phyloP scores from a whole-genome alignment of 1,140 invertebrate species.

The Brachionus calyciflorus region DNA sequence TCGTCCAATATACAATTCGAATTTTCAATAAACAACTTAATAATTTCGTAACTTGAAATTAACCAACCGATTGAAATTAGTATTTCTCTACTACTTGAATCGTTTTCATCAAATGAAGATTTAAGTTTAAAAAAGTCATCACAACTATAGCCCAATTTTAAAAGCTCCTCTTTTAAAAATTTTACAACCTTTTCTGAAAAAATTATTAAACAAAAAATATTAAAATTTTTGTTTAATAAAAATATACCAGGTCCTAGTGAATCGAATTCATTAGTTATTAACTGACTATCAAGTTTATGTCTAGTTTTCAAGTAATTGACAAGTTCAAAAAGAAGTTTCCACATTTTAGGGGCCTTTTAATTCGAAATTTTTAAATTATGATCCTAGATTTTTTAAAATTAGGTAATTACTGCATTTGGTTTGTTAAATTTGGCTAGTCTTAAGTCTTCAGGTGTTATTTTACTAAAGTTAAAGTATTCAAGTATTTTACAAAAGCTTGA shows the following conservation, averaged over 20 bases:
- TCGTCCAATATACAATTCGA: not conserved
- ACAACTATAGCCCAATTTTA: constrained; percentile 24
- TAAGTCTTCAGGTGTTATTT: constrained; percentile 23
- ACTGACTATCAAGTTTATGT: not conserved
- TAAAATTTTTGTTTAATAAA: not conserved
- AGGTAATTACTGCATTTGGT: not conserved
- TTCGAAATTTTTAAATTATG: not conserved
- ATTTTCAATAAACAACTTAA: constrained; percentile 16
- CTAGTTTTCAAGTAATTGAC: not conserved
- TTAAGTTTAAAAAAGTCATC: not conserved
- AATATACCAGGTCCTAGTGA: not conserved
- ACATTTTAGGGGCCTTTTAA: not conserved
- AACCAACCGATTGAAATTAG: constrained; percentile 14
- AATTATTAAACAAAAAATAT: not conserved
- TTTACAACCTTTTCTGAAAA: not conserved
- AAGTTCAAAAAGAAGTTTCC: constrained; percentile 24
- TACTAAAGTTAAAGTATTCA: not conserved
- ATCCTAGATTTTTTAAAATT: not conserved
- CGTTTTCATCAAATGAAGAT: not conserved
- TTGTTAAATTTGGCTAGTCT: constrained; percentile 36
- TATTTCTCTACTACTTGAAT: not conserved
- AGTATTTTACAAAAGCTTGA: constrained; percentile 34
- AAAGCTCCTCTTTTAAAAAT: constrained; percentile 21
- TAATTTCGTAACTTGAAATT: constrained; percentile 1
- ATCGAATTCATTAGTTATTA: not conserved